These are phyloP conservation scores for Chionodraco myersi DNA, from an alignment of 2,113 vertebrate species.

Conservation along the genomic window DNA sequence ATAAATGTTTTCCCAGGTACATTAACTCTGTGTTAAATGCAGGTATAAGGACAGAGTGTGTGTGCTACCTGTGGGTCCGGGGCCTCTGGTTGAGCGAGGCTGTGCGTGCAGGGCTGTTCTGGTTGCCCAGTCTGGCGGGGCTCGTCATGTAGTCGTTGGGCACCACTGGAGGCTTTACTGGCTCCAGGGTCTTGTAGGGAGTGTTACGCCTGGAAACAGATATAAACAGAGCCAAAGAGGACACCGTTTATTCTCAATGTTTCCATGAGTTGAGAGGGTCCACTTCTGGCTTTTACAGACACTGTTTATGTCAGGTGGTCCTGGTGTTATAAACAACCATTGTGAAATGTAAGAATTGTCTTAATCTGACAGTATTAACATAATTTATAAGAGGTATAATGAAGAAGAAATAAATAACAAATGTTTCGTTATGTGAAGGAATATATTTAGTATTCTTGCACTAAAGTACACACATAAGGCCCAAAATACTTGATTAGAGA, in stretches of 20 bases:
- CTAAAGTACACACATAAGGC: too few relatives aligned
- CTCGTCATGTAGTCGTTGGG: conserved; percentile 99
- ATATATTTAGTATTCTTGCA: not conserved
- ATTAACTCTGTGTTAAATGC: not conserved
- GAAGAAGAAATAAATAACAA: not conserved
- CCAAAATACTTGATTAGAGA: too few relatives aligned
- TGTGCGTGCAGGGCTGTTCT: conserved; percentile 96
- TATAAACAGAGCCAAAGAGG: conserved; percentile 15
- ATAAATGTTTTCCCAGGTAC: too few relatives aligned
- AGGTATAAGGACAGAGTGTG: not conserved
- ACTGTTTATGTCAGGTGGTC: not conserved
- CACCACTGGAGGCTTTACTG: conserved; percentile 95
- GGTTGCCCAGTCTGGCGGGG: conserved; percentile 92
- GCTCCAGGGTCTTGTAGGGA: conserved; percentile 97
- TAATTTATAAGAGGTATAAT: not conserved
- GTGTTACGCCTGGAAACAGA: conserved; percentile 89
- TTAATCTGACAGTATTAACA: not conserved
- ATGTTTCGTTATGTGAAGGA: not conserved
- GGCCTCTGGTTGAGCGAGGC: conserved; percentile 98
- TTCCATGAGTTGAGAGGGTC: not conserved
- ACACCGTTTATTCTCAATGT: not conserved
- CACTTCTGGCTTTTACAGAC: not conserved
- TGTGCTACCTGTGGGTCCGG: conserved; percentile 94
- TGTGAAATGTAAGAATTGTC: not conserved
- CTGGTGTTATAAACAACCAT: not conserved